phyloP scores from a whole-genome alignment of 2,888 invertebrate genomes.

The Orthonevra nobilis region DNA sequence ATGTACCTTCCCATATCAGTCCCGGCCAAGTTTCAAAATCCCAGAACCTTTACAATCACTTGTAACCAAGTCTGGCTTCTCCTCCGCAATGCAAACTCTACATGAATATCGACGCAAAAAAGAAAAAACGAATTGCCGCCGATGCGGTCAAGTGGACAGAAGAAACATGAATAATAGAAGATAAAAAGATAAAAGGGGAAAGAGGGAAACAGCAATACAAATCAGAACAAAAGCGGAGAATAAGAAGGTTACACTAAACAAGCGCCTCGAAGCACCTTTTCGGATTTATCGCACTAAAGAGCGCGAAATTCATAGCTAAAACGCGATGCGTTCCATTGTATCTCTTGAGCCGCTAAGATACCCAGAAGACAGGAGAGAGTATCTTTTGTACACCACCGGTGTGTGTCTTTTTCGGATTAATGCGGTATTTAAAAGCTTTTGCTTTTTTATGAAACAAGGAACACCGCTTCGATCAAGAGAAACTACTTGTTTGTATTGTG shows the following conservation, averaged over 20 bases:
- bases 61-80: conserved; percentile 36
- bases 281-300: conserved; percentile 52
- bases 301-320: conserved; percentile 46
- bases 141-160: conserved; percentile 65
- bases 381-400: neutral
- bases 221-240: conserved; percentile 12
- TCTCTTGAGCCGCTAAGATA: conserved; percentile 27
- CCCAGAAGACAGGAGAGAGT: conserved; percentile 2
- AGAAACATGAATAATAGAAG: conserved; percentile 59
- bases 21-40: too few relatives aligned
- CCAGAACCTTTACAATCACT: conserved; percentile 43
- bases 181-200: conserved; percentile 54
- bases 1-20: neutral
- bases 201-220: conserved; percentile 46
- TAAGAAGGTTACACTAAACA: conserved; percentile 49
- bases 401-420: conserved; percentile 3
- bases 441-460: conserved; percentile 11
- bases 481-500: too few relatives aligned
- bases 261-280: conserved; percentile 44
- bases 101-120: conserved; percentile 20
- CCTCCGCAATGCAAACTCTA: conserved; percentile 30
- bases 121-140: conserved; percentile 28
- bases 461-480: conserved; percentile 30
- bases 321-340: conserved; percentile 30
- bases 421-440: conserved; percentile 32